These are phyloP conservation scores for Cephalopachus bancanus DNA, from an alignment of 2,797 vertebrate species.

Conservation along the genomic window DNA sequence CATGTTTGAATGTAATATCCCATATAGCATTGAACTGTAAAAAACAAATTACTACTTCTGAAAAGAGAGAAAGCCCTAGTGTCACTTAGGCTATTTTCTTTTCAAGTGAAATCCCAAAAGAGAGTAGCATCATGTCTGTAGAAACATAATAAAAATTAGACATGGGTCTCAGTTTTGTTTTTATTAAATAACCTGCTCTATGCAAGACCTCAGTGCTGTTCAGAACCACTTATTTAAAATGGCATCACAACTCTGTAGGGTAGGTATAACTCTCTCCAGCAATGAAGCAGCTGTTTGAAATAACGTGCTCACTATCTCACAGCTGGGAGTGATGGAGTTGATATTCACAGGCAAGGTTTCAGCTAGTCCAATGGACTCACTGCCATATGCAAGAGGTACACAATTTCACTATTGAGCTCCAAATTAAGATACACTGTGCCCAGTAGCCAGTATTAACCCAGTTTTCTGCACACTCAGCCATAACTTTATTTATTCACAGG, in stretches of 20 bases:
- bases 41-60: background rate
- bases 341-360: background rate
- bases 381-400: too few relatives aligned
- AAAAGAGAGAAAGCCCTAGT: background rate
- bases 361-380: background rate
- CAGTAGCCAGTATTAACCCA: background rate
- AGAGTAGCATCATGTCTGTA: background rate
- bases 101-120: slow-evolving; percentile 31
- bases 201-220: background rate
- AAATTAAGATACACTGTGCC: accelerated
- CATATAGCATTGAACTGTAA: background rate
- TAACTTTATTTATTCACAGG: background rate
- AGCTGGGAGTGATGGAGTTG: background rate
- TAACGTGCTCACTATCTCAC: background rate
- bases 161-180: background rate
- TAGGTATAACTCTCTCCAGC: background rate
- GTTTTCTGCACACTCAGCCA: background rate
- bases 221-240: background rate
- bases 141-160: background rate
- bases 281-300: background rate
- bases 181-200: background rate
- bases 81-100: background rate
- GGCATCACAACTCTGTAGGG: background rate
- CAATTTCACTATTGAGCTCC: background rate
- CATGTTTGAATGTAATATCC: background rate